A percentile compares a stretch with the other conserved stretches of the same genome.
phyloP scores from a whole-genome alignment of 2,888 invertebrate species.

The Cataglyphis altisquamis region DNA sequence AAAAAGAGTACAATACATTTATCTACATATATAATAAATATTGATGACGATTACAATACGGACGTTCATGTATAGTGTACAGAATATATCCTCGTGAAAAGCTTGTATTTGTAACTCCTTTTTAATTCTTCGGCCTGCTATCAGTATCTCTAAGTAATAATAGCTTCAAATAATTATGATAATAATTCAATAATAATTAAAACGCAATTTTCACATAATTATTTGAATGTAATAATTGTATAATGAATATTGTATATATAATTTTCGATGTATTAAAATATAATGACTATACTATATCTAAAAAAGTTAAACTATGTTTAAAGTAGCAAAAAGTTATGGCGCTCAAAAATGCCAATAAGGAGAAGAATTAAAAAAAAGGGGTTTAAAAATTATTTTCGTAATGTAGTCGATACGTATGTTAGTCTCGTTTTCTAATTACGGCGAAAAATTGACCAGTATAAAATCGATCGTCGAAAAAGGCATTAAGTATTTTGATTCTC shows the following conservation, averaged over 20 bases:
- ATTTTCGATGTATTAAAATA: neutral
- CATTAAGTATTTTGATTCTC: slow-evolving; percentile 37
- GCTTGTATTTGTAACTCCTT: neutral
- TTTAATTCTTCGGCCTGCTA: neutral
- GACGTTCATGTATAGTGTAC: slow-evolving; percentile 1
- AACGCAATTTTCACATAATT: neutral
- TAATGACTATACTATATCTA: neutral
- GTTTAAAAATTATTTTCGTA: neutral
- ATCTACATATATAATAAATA: slow-evolving; percentile 56
- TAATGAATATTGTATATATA: neutral
- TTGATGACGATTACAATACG: slow-evolving; percentile 41
- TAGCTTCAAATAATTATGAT: neutral
- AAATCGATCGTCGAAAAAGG: slow-evolving; percentile 24
- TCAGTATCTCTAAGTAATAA: neutral
- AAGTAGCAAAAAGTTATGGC: neutral
- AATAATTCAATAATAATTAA: neutral
- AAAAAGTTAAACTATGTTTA: neutral
- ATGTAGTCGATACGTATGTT: neutral
- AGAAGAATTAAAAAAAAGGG: slow-evolving; percentile 17
- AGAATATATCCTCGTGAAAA: slow-evolving; percentile 25
- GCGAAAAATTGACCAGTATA: slow-evolving; percentile 10
- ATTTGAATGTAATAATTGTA: neutral
- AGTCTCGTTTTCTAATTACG: neutral
- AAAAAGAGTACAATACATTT: slow-evolving; percentile 58
- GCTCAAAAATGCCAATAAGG: neutral